phyloP scores from a whole-genome alignment of 2,888 invertebrate species.

The Acheta domesticus region DNA sequence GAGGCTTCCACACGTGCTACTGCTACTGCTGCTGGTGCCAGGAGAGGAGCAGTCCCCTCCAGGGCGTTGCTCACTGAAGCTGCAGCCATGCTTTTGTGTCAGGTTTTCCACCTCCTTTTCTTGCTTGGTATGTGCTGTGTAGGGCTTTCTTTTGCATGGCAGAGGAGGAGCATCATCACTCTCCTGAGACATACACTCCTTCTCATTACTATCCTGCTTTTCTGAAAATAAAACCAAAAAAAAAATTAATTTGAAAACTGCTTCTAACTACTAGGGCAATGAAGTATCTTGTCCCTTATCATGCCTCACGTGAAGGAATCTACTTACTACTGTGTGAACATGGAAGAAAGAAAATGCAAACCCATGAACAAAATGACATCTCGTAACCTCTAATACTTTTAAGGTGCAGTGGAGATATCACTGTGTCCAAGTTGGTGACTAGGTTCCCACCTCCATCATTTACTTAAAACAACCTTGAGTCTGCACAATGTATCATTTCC shows the following conservation, averaged over 20 bases:
- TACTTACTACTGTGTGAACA: too few relatives aligned
- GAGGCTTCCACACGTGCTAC: constrained; percentile 31
- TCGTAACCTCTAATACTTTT: too few relatives aligned
- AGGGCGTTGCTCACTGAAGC: constrained; percentile 36
- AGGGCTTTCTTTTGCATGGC: constrained; percentile 41
- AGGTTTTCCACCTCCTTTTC: constrained; percentile 45
- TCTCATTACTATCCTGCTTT: constrained; percentile 41
- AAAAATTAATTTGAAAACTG: background rate
- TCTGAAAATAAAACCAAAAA: constrained; percentile 33
- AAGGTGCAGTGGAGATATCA: too few relatives aligned
- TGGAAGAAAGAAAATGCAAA: too few relatives aligned
- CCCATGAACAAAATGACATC: too few relatives aligned
- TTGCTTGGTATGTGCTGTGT: constrained; percentile 41
- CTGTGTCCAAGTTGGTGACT: too few relatives aligned
- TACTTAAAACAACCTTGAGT: too few relatives aligned
- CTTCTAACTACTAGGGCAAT: too few relatives aligned
- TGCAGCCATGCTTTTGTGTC: constrained; percentile 38
- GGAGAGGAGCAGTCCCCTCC: constrained; percentile 38
- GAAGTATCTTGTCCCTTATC: too few relatives aligned
- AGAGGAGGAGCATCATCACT: constrained; percentile 40
- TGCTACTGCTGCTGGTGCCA: constrained; percentile 27
- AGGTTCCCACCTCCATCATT: too few relatives aligned
- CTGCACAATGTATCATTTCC: too few relatives aligned
- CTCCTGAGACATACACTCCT: constrained; percentile 26
- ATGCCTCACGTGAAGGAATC: too few relatives aligned